Evolutionary conservation across 2,888 invertebrate species (phyloP).

Genomic region (Drosophila greeni): DNA sequence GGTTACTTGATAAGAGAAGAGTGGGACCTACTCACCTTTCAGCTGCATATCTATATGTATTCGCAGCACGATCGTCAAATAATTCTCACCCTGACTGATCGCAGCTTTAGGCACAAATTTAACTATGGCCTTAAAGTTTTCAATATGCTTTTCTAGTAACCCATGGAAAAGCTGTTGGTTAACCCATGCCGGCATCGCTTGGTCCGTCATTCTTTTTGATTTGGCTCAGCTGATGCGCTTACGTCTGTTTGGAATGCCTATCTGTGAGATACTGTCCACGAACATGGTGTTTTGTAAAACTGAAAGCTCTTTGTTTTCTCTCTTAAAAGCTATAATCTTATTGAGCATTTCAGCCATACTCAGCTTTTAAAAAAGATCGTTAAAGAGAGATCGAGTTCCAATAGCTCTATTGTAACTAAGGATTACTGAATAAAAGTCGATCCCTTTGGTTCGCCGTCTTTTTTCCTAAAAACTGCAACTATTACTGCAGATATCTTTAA

Average conservation of each 20-base stretch:
- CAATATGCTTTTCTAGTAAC: conserved; percentile 46
- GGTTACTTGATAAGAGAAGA: conserved; percentile 13
- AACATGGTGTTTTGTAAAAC: background rate
- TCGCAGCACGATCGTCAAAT: conserved; percentile 67
- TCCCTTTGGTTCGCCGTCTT: background rate
- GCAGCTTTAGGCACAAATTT: conserved; percentile 56
- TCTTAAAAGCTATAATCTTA: conserved; percentile 1
- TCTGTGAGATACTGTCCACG: conserved; percentile 11
- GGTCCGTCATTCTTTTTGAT: conserved; percentile 4
- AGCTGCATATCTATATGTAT: conserved; percentile 58
- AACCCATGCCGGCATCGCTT: conserved; percentile 59
- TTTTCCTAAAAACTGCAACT: too few relatives aligned
- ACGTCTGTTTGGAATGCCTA: conserved; percentile 6
- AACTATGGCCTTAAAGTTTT: conserved; percentile 52
- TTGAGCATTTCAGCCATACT: background rate
- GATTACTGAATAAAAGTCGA: background rate
- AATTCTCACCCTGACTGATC: conserved; percentile 72
- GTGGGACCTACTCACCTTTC: conserved; percentile 54
- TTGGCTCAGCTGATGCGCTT: conserved; percentile 1
- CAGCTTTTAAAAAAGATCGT: background rate
- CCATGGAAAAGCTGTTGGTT: conserved; percentile 54
- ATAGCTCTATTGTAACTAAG: background rate
- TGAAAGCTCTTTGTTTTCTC: conserved; percentile 15
- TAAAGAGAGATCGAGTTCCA: background rate
- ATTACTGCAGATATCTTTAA: background rate